A percentile compares a stretch with the other conserved stretches of the same genome.
phyloP scores from a whole-genome alignment of 2,888 invertebrate genomes.

The Cynaeus angustus region DNA sequence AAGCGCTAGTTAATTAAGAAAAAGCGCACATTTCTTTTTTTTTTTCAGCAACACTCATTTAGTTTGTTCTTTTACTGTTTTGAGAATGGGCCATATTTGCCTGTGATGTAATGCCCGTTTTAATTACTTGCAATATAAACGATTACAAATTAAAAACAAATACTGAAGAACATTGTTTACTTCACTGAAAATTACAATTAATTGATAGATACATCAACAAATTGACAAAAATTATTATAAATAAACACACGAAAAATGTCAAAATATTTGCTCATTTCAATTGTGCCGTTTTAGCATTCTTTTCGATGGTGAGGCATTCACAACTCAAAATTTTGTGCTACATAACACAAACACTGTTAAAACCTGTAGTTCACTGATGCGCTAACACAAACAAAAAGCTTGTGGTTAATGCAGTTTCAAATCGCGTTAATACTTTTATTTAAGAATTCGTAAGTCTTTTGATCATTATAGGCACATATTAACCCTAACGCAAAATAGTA shows the following conservation, averaged over 20 bases:
- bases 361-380: not conserved
- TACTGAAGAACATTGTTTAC: not conserved
- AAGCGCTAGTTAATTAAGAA: too few species aligned
- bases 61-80: too few species aligned
- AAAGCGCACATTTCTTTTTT: too few species aligned
- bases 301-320: too few species aligned
- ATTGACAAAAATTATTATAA: not conserved
- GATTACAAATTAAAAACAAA: not conserved
- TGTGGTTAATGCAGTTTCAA: too few species aligned
- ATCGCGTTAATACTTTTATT: conserved; percentile 16
- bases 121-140: not conserved
- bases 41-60: too few species aligned
- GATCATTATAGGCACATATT: conserved; percentile 26
- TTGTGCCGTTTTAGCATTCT: not conserved
- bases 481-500: conserved; percentile 18
- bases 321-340: not conserved
- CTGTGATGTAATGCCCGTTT: too few species aligned
- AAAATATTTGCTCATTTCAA: too few species aligned
- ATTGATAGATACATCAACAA: not conserved
- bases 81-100: too few species aligned
- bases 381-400: too few species aligned
- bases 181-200: not conserved
- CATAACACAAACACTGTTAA: not conserved
- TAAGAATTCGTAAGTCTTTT: conserved; percentile 19
- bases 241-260: not conserved